Evolutionary conservation across 2,797 vertebrate species (phyloP).

Genomic region (Tragelaphus oryx): DNA sequence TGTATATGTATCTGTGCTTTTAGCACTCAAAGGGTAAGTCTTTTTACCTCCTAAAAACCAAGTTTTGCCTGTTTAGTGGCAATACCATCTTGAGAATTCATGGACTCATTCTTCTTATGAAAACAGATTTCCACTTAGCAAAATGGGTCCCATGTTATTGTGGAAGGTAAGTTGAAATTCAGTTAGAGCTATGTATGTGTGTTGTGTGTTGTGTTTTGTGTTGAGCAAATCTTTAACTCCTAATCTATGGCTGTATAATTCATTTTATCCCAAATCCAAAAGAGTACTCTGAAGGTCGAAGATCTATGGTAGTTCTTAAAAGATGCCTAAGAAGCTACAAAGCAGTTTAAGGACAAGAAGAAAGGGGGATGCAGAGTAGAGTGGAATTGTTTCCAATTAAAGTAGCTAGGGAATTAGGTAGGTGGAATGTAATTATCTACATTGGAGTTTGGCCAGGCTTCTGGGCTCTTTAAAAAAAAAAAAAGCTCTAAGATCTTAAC

Average conservation of each 20-base stretch:
- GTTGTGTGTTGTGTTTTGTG: background rate
- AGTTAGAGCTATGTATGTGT: background rate
- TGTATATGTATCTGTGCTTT: background rate
- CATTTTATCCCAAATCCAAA: background rate
- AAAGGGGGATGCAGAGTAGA: background rate
- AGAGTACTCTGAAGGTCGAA: background rate
- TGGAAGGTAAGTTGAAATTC: background rate
- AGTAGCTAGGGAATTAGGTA: slow-evolving; percentile 62
- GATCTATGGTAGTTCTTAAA: background rate
- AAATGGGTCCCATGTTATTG: background rate
- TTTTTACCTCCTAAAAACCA: background rate
- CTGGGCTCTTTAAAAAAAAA: background rate
- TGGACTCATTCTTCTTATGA: background rate
- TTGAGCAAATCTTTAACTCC: background rate
- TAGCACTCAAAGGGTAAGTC: background rate
- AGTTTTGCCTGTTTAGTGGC: background rate
- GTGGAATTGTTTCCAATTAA: slow-evolving; percentile 62
- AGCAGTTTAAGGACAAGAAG: slow-evolving; percentile 11
- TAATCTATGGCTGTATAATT: background rate
- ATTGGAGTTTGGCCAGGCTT: slow-evolving; percentile 64
- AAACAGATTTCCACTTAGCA: background rate
- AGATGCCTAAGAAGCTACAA: slow-evolving; percentile 29
- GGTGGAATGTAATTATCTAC: slow-evolving; percentile 68
- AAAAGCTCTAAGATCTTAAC: slow-evolving; percentile 49
- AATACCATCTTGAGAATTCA: background rate